Conservation (phyloP, 64 coral and sea anemone genomes). For the Anthopleura sola region DNA sequence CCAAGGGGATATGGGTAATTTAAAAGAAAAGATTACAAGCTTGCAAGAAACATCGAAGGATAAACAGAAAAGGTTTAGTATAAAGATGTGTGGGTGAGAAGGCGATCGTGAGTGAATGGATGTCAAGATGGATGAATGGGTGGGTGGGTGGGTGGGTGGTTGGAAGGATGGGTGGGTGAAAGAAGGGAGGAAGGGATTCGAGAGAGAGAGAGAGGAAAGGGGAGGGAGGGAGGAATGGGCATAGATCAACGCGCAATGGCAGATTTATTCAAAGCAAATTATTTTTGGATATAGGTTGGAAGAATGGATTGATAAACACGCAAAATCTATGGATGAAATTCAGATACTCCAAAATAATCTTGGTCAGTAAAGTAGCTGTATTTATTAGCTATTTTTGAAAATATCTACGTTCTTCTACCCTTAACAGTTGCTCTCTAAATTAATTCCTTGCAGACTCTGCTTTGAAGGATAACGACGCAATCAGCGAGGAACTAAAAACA, state of each 20-base stretch:
- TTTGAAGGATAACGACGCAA: neutral
- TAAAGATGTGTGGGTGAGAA: no score
- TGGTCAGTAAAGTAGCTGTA: neutral
- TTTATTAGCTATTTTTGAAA: neutral
- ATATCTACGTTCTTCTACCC: neutral
- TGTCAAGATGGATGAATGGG: neutral
- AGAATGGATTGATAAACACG: neutral
- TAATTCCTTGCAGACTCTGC: neutral
- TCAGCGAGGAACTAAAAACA: neutral
- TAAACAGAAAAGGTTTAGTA: neutral
- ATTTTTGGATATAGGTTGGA: neutral
- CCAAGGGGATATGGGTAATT: neutral
- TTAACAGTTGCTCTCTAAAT: neutral
- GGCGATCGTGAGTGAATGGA: neutral
- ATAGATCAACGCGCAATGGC: no score
- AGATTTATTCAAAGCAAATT: no score
- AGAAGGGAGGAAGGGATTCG: neutral
- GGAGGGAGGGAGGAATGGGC: no score
- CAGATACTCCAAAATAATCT: neutral
- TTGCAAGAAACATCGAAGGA: neutral
- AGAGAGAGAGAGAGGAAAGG: no score
- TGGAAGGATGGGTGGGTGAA: neutral
- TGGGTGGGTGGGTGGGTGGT: neutral
- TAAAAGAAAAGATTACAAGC: slow-evolving; percentile 1
- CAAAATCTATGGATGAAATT: neutral